Percentiles rank a stretch among this genome's conserved stretches.
Conservation (phyloP, 2,797 vertebrate genomes). For the Okamejei kenojei region DNA sequence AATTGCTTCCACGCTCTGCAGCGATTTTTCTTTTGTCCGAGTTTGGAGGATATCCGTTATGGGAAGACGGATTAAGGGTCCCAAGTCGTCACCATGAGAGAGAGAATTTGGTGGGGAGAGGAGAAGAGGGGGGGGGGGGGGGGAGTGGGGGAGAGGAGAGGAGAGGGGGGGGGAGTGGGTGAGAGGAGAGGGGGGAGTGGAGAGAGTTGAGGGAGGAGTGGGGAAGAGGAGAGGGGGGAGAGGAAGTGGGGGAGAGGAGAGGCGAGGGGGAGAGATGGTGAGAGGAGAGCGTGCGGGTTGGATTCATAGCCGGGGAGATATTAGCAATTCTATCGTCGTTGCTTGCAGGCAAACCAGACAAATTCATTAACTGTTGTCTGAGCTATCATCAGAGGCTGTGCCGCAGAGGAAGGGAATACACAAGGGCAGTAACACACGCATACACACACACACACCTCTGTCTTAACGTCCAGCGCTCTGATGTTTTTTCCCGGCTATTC, state of each 20-base stretch:
- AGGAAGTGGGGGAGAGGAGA: too few species aligned
- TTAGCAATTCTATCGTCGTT: conserved; percentile 73
- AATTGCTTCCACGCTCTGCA: neutral
- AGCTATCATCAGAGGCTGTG: conserved; percentile 75
- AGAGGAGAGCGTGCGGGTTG: conserved; percentile 50
- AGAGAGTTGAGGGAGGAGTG: too few species aligned
- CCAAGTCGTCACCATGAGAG: neutral
- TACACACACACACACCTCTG: conserved; percentile 61
- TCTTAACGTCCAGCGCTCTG: conserved; percentile 44
- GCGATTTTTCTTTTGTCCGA: neutral
- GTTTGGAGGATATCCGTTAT: neutral
- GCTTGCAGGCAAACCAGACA: conserved; percentile 75
- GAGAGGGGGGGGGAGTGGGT: too few species aligned
- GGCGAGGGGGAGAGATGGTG: conserved; percentile 51
- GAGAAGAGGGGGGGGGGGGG: too few species aligned
- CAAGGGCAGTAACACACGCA: conserved; percentile 63
- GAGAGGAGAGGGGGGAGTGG: conserved; percentile 52
- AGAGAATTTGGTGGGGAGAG: conserved; percentile 28
- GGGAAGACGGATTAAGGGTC: neutral
- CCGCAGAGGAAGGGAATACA: conserved; percentile 78
- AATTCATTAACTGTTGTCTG: conserved; percentile 92
- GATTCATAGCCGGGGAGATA: conserved; percentile 66
- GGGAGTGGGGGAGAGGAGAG: too few species aligned
- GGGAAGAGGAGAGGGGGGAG: too few species aligned
- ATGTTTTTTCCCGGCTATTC: conserved; percentile 47